phyloP scores from a whole-genome alignment of 2,797 vertebrate species.

The Sebastiscus tertius region DNA sequence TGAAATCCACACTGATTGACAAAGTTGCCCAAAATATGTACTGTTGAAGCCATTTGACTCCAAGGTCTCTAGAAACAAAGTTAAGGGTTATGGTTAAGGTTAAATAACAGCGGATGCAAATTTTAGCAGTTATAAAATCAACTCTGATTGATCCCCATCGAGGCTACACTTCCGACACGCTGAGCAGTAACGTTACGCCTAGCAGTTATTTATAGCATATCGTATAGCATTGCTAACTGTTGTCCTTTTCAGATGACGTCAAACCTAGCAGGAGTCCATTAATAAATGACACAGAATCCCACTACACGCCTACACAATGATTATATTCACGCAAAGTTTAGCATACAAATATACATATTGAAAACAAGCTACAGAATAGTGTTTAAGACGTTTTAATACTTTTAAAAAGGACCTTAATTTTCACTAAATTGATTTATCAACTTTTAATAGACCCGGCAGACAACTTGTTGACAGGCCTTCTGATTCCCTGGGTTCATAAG shows the following conservation, averaged over 20 bases:
- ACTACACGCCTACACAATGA: neutral
- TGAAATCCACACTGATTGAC: neutral
- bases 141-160: neutral
- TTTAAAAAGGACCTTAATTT: neutral
- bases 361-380: neutral
- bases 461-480: slow-evolving; percentile 40
- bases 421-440: neutral
- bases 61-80: neutral
- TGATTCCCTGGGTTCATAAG: slow-evolving; percentile 59
- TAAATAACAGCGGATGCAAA: neutral
- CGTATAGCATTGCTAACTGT: neutral
- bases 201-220: neutral
- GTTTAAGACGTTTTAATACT: neutral
- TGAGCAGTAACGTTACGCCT: neutral
- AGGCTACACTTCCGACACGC: neutral
- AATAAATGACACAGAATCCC: neutral
- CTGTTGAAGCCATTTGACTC: neutral
- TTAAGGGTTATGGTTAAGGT: neutral
- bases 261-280: neutral
- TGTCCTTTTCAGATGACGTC: neutral
- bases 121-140: neutral
- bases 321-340: neutral
- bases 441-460: neutral
- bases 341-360: neutral
- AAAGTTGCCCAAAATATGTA: neutral